Conservation (phyloP, 2,888 invertebrate genomes). For the Ichneumoninae sp. region DNA sequence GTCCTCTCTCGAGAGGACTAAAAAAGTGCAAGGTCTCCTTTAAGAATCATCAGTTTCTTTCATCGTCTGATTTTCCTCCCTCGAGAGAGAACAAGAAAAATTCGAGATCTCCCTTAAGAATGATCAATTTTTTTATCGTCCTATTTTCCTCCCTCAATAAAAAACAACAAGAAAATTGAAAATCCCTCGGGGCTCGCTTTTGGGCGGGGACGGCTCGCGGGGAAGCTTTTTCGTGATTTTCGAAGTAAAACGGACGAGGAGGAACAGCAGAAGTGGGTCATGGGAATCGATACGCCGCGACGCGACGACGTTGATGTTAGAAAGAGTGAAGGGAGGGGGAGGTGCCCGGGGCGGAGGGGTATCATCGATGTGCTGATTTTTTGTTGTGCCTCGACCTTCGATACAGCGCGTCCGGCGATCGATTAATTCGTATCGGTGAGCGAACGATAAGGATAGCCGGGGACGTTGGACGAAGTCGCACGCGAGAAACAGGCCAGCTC, state of each 20-base stretch:
- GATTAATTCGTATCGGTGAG: conserved; percentile 32
- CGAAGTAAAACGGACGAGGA: background rate
- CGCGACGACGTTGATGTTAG: conserved; percentile 55
- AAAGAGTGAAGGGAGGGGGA: conserved; percentile 19
- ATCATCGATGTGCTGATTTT: conserved; percentile 43
- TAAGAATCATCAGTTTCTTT: too few relatives aligned
- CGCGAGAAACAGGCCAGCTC: background rate
- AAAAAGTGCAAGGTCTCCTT: background rate
- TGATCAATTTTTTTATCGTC: background rate
- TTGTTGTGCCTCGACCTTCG: conserved; percentile 3
- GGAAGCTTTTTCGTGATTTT: conserved; percentile 29
- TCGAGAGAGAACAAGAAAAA: too few relatives aligned
- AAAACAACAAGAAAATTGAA: background rate
- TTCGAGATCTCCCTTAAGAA: too few relatives aligned
- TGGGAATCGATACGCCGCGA: conserved; percentile 64
- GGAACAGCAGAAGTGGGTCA: conserved; percentile 60
- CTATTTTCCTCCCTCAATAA: background rate
- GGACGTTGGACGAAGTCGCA: background rate
- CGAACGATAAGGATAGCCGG: conserved; percentile 1
- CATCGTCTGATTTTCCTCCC: too few relatives aligned
- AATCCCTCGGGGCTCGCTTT: background rate
- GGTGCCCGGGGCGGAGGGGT: background rate
- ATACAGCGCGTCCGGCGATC: conserved; percentile 23
- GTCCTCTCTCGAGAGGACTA: background rate
- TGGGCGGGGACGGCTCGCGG: background rate